These are phyloP conservation scores for Gastracanthus pulcherrimus DNA, from an alignment of 2,888 invertebrate genomes.

Conservation along the genomic window DNA sequence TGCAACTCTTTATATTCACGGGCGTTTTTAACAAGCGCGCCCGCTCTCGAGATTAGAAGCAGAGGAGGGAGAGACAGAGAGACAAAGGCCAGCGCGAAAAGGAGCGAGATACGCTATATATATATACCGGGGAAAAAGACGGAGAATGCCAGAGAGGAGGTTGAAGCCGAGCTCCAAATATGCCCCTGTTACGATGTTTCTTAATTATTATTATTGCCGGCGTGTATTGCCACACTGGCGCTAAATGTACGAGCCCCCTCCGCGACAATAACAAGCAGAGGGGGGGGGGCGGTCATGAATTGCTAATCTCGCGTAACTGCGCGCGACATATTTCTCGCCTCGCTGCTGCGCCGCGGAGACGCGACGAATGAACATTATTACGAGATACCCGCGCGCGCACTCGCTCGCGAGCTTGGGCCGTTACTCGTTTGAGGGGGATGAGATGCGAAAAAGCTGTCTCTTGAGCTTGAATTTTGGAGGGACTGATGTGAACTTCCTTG, in stretches of 20 bases:
- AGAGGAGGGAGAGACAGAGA: constrained; percentile 40
- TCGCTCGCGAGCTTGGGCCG: not conserved
- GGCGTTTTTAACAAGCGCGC: constrained; percentile 76
- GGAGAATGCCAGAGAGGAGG: constrained; percentile 59
- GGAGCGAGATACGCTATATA: too few relatives aligned
- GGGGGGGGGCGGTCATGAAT: constrained; percentile 75
- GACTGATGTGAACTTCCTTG: too few relatives aligned
- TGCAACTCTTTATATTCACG: constrained; percentile 79
- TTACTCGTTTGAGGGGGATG: too few relatives aligned
- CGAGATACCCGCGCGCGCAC: too few relatives aligned
- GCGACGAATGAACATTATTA: constrained; percentile 48
- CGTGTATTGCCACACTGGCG: constrained; percentile 69
- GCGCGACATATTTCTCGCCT: constrained; percentile 56
- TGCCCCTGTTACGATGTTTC: constrained; percentile 75
- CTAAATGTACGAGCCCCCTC: constrained; percentile 69
- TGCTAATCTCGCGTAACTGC: constrained; percentile 73
- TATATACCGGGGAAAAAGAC: too few relatives aligned
- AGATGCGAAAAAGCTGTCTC: too few relatives aligned
- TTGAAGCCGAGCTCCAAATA: constrained; percentile 66
- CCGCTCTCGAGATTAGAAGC: constrained; percentile 73
- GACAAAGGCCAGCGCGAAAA: constrained; percentile 20
- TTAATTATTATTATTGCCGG: constrained; percentile 77
- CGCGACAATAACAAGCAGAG: constrained; percentile 73
- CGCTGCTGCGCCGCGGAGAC: not conserved
- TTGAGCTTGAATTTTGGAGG: too few relatives aligned